Evolutionary conservation across 2,797 vertebrate genomes (phyloP).

Genomic region (Sebastes elongatus): DNA sequence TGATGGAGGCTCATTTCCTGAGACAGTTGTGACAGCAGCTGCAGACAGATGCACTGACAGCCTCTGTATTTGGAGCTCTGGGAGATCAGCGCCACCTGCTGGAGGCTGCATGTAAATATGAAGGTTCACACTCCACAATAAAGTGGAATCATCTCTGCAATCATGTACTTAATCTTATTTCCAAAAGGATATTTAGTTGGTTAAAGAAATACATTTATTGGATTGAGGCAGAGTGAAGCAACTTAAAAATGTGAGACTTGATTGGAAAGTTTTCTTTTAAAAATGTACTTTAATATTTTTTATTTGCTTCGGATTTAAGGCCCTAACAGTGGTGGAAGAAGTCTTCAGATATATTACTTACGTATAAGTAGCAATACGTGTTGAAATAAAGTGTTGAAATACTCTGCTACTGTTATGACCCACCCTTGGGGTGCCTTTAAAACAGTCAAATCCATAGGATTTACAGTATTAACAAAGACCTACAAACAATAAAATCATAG

Average conservation of each 20-base stretch:
- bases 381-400: too few relatives aligned
- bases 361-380: too few relatives aligned
- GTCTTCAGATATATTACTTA: not conserved
- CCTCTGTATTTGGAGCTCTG: not conserved
- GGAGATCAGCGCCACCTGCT: slow-evolving; percentile 54
- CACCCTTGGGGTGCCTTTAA: too few relatives aligned
- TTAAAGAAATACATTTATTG: not conserved
- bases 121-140: not conserved
- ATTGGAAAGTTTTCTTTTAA: not conserved
- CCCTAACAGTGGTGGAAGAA: not conserved
- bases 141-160: not conserved
- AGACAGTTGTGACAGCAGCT: slow-evolving; percentile 32
- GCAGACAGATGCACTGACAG: slow-evolving; percentile 5
- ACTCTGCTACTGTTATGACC: too few relatives aligned
- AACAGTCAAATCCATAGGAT: too few relatives aligned
- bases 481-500: too few relatives aligned
- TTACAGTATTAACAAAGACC: too few relatives aligned
- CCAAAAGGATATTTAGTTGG: not conserved
- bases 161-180: not conserved
- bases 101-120: slow-evolving; percentile 24
- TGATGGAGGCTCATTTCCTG: slow-evolving; percentile 12
- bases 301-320: not conserved
- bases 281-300: not conserved
- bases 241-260: not conserved
- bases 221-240: not conserved